These are phyloP conservation scores for Darevskia mixta DNA, from an alignment of 2,797 vertebrate genomes.

Conservation along the genomic window DNA sequence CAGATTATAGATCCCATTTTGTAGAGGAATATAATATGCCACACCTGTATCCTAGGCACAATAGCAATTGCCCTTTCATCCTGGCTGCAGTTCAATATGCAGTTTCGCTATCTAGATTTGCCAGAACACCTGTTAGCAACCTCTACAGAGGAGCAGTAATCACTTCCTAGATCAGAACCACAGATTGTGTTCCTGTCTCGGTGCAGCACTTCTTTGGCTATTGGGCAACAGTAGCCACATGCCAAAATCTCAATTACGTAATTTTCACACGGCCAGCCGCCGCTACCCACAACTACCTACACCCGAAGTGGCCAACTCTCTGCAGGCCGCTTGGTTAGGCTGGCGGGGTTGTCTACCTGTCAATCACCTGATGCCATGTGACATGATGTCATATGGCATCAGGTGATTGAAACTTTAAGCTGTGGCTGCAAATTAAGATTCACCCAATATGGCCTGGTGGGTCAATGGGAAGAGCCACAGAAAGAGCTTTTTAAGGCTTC, in stretches of 20 bases:
- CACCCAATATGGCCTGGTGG: too few species aligned
- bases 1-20: conserved; percentile 4
- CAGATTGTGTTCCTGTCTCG: neutral
- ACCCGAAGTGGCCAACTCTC: too few species aligned
- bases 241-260: neutral
- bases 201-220: neutral
- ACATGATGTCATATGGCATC: too few species aligned
- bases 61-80: neutral
- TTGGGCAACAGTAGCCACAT: neutral
- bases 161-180: neutral
- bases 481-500: too few species aligned
- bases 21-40: conserved; percentile 32
- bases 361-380: too few species aligned
- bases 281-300: too few species aligned
- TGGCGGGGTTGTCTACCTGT: too few species aligned
- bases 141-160: neutral
- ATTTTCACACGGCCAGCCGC: too few species aligned
- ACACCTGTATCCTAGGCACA: conserved; percentile 13
- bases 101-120: conserved; percentile 11
- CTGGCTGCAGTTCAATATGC: conserved; percentile 34
- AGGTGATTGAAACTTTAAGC: too few species aligned
- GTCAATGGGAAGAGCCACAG: too few species aligned
- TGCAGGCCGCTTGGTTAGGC: too few species aligned
- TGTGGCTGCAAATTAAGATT: too few species aligned
- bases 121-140: neutral